Base-by-base conservation (phyloP, 2,797 vertebrate genomes). In the Triplophysa yarkandensis region DNA sequence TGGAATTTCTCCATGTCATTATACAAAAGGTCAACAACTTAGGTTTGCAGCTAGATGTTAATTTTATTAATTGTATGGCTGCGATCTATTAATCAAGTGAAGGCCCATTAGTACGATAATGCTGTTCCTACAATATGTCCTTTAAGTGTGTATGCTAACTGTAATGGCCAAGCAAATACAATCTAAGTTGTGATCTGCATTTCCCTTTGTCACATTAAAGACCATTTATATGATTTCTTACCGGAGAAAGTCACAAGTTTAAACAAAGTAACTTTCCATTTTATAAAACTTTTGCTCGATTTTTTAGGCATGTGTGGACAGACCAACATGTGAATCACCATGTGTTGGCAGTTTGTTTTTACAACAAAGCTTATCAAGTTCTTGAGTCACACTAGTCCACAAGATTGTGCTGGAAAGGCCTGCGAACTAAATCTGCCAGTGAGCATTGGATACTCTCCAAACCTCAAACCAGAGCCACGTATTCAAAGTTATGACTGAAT, bases 311-410 rank as follows among this genome's bases (percentile, higher is more conserved):
- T 80, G 57, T 87, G 21, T 34, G 41, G 17, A 79, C 65, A 73
- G 46, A 46, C 61, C 43, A 14, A 43, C 44, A 68, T 67, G 50
- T 85, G 52, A 77, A 70, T 21, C n/a, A 39, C 17, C 68, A 77
- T 52, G 52, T 78, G 73, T 46, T 67, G 21, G 39, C n/a, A 83
- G 71, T 81, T 68, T 79, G 67, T 48, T 44, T 46, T 50, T 70
- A 58, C 76, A 64, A 16, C 28, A 44, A 78, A 73, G 76, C 70
- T 76, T 88, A 87, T 88, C 86, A 68, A 55, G 70, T 2, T 67
- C 76, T 76, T 82, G 79, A 27, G 44, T 61, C 66, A 65, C 41
- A 62, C 79, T 70, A 73, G 58, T 76, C 80, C 44, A 64, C 76
- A 75, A 79, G 69, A 65, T 77, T 69, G 27, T 79, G 63, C 81